Evolutionary conservation across 2,888 invertebrate species (phyloP).

Genomic region (Amphipyra tragopoginis): DNA sequence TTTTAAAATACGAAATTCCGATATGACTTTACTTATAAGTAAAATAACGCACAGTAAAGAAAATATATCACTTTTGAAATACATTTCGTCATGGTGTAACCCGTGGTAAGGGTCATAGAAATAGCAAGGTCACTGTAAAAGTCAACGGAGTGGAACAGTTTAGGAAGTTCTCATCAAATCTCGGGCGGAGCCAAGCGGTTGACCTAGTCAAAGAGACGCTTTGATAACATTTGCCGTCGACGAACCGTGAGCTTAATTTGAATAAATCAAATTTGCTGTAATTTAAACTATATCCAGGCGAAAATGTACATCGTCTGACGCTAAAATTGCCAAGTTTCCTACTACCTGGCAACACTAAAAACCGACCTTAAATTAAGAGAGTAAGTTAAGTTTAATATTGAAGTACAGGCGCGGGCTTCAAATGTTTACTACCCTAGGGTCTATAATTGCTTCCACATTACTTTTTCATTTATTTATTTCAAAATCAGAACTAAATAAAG

Average conservation of each 20-base stretch:
- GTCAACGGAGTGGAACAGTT: conserved; percentile 78
- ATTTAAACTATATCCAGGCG: conserved; percentile 62
- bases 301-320: conserved; percentile 44
- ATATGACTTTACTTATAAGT: not conserved
- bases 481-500: too few relatives aligned
- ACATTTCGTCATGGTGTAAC: conserved; percentile 28
- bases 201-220: conserved; percentile 78
- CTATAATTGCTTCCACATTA: too few relatives aligned
- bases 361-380: conserved; percentile 18
- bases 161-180: conserved; percentile 79
- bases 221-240: conserved; percentile 78
- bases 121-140: conserved; percentile 79
- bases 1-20: too few relatives aligned
- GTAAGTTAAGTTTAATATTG: conserved; percentile 27
- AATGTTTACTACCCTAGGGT: too few relatives aligned
- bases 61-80: conserved; percentile 10
- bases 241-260: conserved; percentile 79
- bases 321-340: conserved; percentile 21
- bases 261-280: conserved; percentile 81
- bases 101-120: conserved; percentile 61
- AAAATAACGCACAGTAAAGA: not conserved
- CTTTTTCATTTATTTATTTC: too few relatives aligned
- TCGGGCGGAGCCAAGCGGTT: conserved; percentile 68
- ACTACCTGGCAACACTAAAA: conserved; percentile 9
- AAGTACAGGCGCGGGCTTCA: too few relatives aligned